Conservation (phyloP, 2,113 vertebrate species). For the Rhabdomys dilectus region DNA sequence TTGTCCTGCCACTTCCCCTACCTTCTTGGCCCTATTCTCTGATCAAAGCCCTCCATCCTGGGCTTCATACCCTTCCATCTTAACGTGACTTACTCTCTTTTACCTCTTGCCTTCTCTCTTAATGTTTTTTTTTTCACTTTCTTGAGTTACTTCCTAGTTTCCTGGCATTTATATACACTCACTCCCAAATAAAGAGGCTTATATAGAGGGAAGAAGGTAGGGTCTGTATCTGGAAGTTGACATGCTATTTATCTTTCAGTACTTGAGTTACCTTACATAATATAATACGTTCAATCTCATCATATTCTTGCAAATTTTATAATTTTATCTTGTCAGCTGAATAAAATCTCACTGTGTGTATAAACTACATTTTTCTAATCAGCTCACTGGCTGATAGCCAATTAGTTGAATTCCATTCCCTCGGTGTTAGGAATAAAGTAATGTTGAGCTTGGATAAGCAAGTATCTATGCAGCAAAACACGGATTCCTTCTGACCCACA, state of each 20-base stretch:
- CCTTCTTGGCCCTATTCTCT: no score
- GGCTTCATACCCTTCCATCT: background rate
- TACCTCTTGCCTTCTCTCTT: background rate
- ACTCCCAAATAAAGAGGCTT: background rate
- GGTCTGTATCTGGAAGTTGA: background rate
- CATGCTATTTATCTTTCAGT: no score
- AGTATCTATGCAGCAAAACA: background rate
- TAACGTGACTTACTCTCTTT: no score
- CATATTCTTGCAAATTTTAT: background rate
- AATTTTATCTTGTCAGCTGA: background rate
- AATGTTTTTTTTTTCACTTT: background rate
- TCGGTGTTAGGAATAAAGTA: background rate
- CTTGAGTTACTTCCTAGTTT: background rate
- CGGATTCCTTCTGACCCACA: background rate
- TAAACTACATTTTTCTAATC: background rate
- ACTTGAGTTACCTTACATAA: no score
- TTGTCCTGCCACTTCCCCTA: rapidly evolving
- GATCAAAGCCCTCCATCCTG: background rate
- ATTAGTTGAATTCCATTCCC: background rate
- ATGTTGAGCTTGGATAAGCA: background rate
- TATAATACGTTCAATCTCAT: background rate
- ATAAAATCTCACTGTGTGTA: background rate
- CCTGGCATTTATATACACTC: background rate
- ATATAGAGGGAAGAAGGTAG: background rate
- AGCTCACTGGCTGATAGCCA: background rate